These are phyloP conservation scores for Muscicapa adusta DNA, from an alignment of 2,113 vertebrate species.

Conservation along the genomic window DNA sequence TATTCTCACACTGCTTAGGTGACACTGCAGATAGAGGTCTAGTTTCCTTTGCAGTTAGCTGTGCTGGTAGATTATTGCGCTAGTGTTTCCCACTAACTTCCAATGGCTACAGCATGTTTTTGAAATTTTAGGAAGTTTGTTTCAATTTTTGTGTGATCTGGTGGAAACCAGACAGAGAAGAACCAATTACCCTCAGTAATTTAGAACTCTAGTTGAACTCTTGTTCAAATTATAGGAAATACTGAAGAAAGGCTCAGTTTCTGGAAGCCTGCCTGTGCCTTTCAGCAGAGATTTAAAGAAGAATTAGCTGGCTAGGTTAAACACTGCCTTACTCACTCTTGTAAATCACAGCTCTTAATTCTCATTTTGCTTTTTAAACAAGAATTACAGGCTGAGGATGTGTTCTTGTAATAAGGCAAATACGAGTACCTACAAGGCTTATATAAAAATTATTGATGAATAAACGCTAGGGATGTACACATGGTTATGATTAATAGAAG, in stretches of 20 bases:
- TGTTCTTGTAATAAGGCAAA: not conserved
- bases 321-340: not conserved
- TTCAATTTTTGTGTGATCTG: not conserved
- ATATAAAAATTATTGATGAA: not conserved
- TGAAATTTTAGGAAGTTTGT: not conserved
- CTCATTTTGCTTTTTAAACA: not conserved
- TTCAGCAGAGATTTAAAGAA: constrained; percentile 19
- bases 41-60: not conserved
- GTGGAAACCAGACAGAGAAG: not conserved
- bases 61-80: not conserved
- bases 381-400: not conserved
- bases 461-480: not conserved
- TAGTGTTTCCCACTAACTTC: not conserved
- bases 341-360: constrained; percentile 9
- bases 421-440: not conserved
- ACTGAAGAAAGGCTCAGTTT: not conserved
- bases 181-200: not conserved
- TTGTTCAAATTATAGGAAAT: not conserved
- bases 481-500: not conserved
- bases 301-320: constrained; percentile 13
- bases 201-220: not conserved
- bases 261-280: constrained; percentile 2
- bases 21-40: not conserved
- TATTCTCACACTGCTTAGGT: not conserved
- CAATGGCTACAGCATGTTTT: not conserved